Evolutionary conservation across 92 coral and sea anemone genomes (phyloP), one percentile per base, ranked within the genome.

Genomic region (Porites divaricata): DNA sequence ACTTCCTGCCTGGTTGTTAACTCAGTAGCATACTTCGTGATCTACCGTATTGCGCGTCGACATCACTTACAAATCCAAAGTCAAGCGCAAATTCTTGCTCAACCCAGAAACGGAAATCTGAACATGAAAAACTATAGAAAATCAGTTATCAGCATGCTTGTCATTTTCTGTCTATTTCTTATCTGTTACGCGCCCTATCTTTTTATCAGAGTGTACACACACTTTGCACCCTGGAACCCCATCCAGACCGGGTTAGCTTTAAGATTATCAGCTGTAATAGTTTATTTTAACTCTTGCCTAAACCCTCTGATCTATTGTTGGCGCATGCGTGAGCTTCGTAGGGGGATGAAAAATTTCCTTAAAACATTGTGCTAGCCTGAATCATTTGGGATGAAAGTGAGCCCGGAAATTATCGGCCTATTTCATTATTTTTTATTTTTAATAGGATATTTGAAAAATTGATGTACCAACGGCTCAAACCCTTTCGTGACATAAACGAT

Each of bases 281-380:
- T 74, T 74, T 74, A 74, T 20, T 53, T 74, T 64, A 74, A 74
- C 20, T 74, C 78, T 3, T 74, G 64, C 13, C 49, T 74, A 1
- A 74, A 74, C 10, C 78, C 78, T 22, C 17, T 74, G 22, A 48
- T 74, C 16, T 74, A 52, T 48, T 74, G 78, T 26, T 74, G 78
- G 78, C 78, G 78, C 65, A 74, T 74, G 78, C 78, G 78, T 56
- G 63, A 74, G 21, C 24, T 74, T 12, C 78, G 78, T 0, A 24
- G 0, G 23, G 78, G 64, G 8, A 74, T 74, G 49, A 56, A 56
- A 48, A 22, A 15, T 23, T 74, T 74, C 25, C 21, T 35, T 10
- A 73, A 23, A 14, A 73, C 59, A 7, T 12, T 61, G 17, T 61
- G 65, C n/a, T 61, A n/a, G 19, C 3, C 17, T 16, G 17, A 21